These are phyloP conservation scores for Tauraco erythrolophus DNA, from an alignment of 2,113 vertebrate species.

Conservation along the genomic window DNA sequence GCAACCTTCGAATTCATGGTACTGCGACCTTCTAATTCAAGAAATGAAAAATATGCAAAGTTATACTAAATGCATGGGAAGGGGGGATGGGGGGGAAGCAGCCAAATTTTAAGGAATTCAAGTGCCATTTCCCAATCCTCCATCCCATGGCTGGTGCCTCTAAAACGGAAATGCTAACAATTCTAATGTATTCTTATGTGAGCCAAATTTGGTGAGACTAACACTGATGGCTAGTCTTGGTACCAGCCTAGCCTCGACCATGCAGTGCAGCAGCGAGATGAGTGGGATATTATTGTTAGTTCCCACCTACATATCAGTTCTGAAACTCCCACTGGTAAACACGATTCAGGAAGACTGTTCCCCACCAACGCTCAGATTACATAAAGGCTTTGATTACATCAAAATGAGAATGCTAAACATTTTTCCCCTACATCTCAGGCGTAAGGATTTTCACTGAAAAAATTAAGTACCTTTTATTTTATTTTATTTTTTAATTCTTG, in stretches of 20 bases:
- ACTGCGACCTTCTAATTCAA: neutral
- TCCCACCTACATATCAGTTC: neutral
- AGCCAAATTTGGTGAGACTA: neutral
- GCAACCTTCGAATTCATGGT: accelerated
- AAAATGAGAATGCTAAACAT: neutral
- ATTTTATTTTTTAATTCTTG: neutral
- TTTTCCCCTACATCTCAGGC: neutral
- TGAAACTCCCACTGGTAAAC: slow-evolving; percentile 32
- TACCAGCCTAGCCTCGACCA: neutral
- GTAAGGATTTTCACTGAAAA: neutral
- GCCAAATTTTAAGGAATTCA: neutral
- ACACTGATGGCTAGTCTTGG: neutral
- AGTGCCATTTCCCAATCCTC: neutral
- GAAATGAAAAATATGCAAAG: neutral
- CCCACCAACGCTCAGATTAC: slow-evolving; percentile 12
- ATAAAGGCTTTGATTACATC: neutral
- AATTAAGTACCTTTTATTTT: neutral
- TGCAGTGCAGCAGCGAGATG: neutral
- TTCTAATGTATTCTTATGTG: neutral
- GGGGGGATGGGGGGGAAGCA: neutral
- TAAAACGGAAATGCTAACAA: neutral
- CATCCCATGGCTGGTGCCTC: neutral
- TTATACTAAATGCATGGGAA: neutral
- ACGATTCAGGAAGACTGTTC: neutral
- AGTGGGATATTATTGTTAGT: neutral